These are phyloP conservation scores for Andrena bucephala DNA, from an alignment of 2,888 invertebrate species.

Conservation along the genomic window DNA sequence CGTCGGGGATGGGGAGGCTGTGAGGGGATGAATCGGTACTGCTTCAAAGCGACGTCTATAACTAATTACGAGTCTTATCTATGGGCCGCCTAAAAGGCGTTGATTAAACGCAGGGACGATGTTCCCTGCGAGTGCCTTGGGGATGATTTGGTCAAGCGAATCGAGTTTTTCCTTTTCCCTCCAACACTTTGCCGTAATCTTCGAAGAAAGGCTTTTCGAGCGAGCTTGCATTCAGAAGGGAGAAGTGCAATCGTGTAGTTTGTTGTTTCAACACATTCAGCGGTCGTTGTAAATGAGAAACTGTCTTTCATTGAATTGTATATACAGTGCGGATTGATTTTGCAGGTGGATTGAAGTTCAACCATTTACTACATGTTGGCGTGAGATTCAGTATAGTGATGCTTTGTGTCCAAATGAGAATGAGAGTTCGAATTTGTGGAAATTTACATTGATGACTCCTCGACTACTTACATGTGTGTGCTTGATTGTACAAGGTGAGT, in stretches of 20 bases:
- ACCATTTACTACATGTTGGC: no score
- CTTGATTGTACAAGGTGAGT: no score
- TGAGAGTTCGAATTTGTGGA: no score
- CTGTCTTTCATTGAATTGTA: no score
- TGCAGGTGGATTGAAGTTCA: no score
- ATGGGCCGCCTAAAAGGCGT: slow-evolving; percentile 59
- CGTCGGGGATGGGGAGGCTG: not conserved
- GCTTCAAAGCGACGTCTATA: slow-evolving; percentile 70
- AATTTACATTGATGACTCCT: no score
- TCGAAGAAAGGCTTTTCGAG: not conserved
- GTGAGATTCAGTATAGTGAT: no score
- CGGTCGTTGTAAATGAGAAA: no score
- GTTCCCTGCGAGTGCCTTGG: not conserved
- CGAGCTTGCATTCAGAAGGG: not conserved
- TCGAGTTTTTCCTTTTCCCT: not conserved
- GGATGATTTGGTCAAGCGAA: slow-evolving; percentile 16
- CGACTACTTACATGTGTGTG: no score
- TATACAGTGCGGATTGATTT: no score
- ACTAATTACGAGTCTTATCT: slow-evolving; percentile 71
- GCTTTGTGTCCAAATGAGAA: no score
- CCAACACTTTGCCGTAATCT: not conserved
- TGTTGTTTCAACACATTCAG: no score
- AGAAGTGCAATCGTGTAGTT: not conserved
- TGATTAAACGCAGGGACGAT: slow-evolving; percentile 67
- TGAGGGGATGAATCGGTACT: slow-evolving; percentile 25